phyloP scores from a whole-genome alignment of 2,113 vertebrate genomes.

The Proterorhinus semilunaris region DNA sequence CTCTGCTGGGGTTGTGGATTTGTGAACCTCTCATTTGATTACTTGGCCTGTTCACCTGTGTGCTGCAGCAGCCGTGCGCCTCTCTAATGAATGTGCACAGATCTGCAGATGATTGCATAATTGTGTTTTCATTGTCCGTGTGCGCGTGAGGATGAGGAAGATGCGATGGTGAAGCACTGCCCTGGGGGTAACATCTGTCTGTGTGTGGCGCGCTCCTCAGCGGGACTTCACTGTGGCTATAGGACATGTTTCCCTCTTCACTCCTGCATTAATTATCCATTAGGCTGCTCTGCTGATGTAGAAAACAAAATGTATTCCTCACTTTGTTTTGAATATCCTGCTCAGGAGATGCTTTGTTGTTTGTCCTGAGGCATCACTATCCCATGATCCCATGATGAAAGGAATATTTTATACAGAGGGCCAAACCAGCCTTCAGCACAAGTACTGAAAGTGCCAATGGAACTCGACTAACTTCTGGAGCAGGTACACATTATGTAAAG shows the following conservation, averaged over 20 bases:
- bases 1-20: constrained; percentile 58
- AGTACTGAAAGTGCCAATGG: constrained; percentile 46
- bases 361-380: constrained; percentile 52
- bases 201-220: constrained; percentile 37
- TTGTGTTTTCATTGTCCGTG: constrained; percentile 46
- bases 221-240: constrained; percentile 44
- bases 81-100: constrained; percentile 60
- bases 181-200: constrained; percentile 66
- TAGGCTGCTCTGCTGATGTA: constrained; percentile 37
- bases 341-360: constrained; percentile 54
- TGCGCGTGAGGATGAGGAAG: constrained; percentile 18
- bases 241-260: constrained; percentile 39
- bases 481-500: constrained; percentile 32
- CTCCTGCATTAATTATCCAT: constrained; percentile 65
- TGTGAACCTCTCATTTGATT: constrained; percentile 68
- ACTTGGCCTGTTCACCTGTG: constrained; percentile 67
- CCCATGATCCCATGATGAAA: constrained; percentile 31
- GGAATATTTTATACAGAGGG: constrained; percentile 31
- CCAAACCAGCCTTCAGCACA: constrained; percentile 46
- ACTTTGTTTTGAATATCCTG: constrained; percentile 55
- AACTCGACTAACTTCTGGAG: constrained; percentile 50
- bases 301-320: constrained; percentile 42
- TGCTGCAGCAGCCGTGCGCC: constrained; percentile 51
- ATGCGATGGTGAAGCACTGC: constrained; percentile 42
- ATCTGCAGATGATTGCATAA: constrained; percentile 52